Evolutionary conservation across 2,888 invertebrate species (phyloP).

Genomic region (Rhynchonema sp.): DNA sequence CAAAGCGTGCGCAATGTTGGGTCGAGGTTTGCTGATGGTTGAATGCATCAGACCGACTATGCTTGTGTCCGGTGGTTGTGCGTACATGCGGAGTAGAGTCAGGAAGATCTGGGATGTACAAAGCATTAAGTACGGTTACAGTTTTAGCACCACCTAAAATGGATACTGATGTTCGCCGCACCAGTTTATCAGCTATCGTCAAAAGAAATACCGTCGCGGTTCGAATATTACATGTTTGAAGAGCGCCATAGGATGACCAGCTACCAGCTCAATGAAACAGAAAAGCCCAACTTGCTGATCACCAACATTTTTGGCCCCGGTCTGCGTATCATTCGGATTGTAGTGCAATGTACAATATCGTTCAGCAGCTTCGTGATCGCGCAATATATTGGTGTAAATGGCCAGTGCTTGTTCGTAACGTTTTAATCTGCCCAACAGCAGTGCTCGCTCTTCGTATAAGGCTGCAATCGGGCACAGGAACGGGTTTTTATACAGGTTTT

Average conservation of each 20-base stretch:
- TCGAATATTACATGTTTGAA: too few relatives aligned
- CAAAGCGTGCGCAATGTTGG: slow-evolving; percentile 59
- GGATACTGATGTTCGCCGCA: too few relatives aligned
- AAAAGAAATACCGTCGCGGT: too few relatives aligned
- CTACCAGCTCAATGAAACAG: too few relatives aligned
- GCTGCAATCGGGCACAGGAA: slow-evolving; percentile 27
- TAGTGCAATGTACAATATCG: slow-evolving; percentile 45
- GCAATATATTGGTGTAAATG: slow-evolving; percentile 67
- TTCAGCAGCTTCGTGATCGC: slow-evolving; percentile 61
- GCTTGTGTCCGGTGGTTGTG: slow-evolving; percentile 37
- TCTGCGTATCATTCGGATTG: slow-evolving; percentile 13
- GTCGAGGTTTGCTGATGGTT: slow-evolving; percentile 33
- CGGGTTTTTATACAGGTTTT: not conserved
- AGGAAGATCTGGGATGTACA: slow-evolving; percentile 40
- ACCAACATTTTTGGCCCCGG: too few relatives aligned
- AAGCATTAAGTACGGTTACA: too few relatives aligned
- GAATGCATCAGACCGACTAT: slow-evolving; percentile 32
- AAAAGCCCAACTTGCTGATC: too few relatives aligned
- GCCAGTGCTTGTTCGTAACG: slow-evolving; percentile 76
- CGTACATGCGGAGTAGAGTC: slow-evolving; percentile 41
- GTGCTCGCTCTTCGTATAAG: slow-evolving; percentile 73
- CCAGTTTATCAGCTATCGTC: too few relatives aligned
- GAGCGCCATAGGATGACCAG: too few relatives aligned
- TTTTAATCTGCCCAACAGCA: slow-evolving; percentile 73
- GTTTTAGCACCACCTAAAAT: too few relatives aligned